Evolutionary conservation across 2,797 vertebrate genomes (phyloP), one percentile per base, ranked within the genome.

Genomic region (Hoplostethus mediterraneus): DNA sequence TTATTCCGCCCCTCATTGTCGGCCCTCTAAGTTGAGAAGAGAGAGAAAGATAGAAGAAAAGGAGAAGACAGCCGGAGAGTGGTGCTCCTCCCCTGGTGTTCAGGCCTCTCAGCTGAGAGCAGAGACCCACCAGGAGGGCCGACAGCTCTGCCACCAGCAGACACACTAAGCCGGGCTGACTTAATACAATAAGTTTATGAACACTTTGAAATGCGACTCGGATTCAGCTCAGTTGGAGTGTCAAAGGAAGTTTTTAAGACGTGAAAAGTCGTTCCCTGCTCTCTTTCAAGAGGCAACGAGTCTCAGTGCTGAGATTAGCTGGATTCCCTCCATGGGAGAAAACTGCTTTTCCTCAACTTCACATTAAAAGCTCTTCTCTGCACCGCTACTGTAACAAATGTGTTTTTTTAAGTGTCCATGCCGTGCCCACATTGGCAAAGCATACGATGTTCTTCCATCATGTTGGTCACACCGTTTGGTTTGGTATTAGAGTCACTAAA

Each of bases 301-400:
- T 60, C 81, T 75, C 77, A 0, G 55, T 5, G 13, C 65, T 42
- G 48, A 69, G 82, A 85, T 80, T 74, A 81, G 75, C 68, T 51
- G 70, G 77, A 66, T 76, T 79, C 54, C 60, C 21, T 21, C 21
- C 21, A 21, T 1, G 21, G 21, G 21, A 21, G 21, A 21, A 21
- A 21, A 21, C 21, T 21, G 21, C 21, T 21, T 78, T 48, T 17
- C 61, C 61, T 70, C 9, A 1, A 30, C 51, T 49, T 52, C 42
- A 48, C 80, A 80, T 80, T 17, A 72, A 67, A 81, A 59, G 49
- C 71, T 68, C 16, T 57, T 71, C 56, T 63, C 76, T 80, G 78
- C 66, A 49, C 11, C 11, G 3, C 33, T 33, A 4, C 42, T n/a
- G 63, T 57, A 56, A 77, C 67, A 51, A 67, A 71, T 40, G 38